Evolutionary conservation across 1,140 invertebrate genomes (phyloP), one percentile per base, ranked within the genome.

Genomic region (Drosophila bifasciata): DNA sequence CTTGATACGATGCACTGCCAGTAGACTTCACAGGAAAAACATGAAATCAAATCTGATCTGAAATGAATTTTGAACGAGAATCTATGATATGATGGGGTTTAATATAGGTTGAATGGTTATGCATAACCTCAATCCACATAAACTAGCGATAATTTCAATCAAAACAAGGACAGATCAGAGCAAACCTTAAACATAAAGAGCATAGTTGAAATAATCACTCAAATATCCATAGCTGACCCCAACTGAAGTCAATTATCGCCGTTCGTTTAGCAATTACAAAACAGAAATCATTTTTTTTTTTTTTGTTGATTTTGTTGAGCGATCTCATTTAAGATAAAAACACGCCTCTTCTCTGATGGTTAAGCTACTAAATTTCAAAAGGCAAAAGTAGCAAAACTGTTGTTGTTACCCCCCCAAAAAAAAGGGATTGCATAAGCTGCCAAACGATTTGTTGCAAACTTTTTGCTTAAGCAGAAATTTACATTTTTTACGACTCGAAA

Each of bases 401-500:
- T n/a, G n/a, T n/a, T n/a, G n/a, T n/a, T n/a, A 52, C 17, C 67
- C 58, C 23, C 9, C n/a, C n/a, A n/a, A n/a, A 71, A 70, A 67
- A 85, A 68, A 36, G 43, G 23, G 62, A 80, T 84, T 84, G 76
- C 80, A 86, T 69, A 86, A 84, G 28, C 67, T 11, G 17, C 43
- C 40, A 72, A 64, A 45, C 52, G 41, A 57, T 84, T 85, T 80
- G 46, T 76, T 69, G 79, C 80, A 64, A 76, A 55, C 39, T 36
- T 62, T 73, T 57, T 64, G 13, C 8, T 60, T 43, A 52, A 51
- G 32, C 40, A 76, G 62, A 81, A 60, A 81, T 81, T 67, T 61
- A 63, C 64, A 75, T 85, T 78, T 80, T 68, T 57, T 75, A 64
- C 80, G 85, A 89, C 80, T 89, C 28, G 70, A 61, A 85, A 85